phyloP scores from a whole-genome alignment of 1,140 invertebrate species.

The Aphelinus certus region DNA sequence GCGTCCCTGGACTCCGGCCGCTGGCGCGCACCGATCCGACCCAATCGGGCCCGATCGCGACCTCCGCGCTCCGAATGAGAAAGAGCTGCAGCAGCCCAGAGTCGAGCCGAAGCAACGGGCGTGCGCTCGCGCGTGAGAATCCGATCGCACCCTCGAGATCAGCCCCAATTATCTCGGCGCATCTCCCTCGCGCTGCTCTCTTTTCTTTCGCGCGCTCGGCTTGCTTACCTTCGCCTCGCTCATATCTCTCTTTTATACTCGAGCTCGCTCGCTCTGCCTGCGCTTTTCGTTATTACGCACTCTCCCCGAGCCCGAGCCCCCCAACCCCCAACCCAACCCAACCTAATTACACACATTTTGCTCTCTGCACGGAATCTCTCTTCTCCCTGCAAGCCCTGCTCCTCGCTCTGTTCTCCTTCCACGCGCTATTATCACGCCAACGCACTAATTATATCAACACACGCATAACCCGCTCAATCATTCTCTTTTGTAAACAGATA shows the following conservation, averaged over 20 bases:
- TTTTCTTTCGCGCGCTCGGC: slow-evolving; percentile 14
- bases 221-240: not conserved
- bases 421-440: not conserved
- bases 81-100: not conserved
- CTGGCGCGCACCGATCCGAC: not conserved
- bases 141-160: slow-evolving; percentile 40
- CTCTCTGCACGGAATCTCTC: not conserved
- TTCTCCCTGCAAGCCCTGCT: not conserved
- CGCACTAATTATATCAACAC: not conserved
- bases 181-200: slow-evolving; percentile 13
- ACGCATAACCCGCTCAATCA: too few species aligned
- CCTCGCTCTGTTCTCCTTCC: too few species aligned
- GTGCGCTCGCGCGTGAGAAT: slow-evolving; percentile 35
- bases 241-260: slow-evolving; percentile 9
- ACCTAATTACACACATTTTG: slow-evolving; percentile 21
- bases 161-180: slow-evolving; percentile 37
- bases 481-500: too few species aligned
- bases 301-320: not conserved
- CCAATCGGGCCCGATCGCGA: not conserved
- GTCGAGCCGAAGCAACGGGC: not conserved
- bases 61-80: not conserved
- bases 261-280: not conserved
- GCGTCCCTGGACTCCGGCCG: not conserved
- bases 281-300: slow-evolving; percentile 32
- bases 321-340: not conserved